Base-by-base conservation (phyloP, 2,888 invertebrate genomes). In the Thecophora atra region DNA sequence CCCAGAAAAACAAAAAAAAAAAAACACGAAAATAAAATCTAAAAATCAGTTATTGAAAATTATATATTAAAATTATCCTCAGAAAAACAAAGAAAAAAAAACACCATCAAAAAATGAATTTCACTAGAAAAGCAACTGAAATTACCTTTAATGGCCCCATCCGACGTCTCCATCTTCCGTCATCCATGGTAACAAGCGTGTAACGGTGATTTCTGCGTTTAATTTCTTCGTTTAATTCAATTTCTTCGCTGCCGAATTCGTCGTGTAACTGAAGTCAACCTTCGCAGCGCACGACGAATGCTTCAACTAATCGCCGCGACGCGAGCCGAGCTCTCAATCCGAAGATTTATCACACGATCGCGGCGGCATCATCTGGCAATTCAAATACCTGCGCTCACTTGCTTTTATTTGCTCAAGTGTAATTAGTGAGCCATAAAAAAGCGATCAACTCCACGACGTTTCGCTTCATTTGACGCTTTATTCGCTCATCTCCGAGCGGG, bases 321-420 rank as follows among this genome's bases (percentile, higher is more conserved):
- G 44, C 47, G 68, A 44, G 28, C 28, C 24, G 67, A 54, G 60
- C 60, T 69, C 26, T 69, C 69, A n/a, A 69, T 60, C 51, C 26
- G 67, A 69, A 60, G 69, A 69, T 69, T 69, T 69, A 69, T 69
- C 69, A 60, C 68, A 47, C 44, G 58, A 60, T 47, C 60, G 21
- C 54, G 56, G 21, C 54, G 56, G 52, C 54, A 67, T 67, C 67
- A 67, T 67, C 54, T 24, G 56, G 67, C 28, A 60, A 51, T 60
- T 60, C 51, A 69, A 60, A 60, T 69, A 60, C 37, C 37, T 42
- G 37, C 44, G 19, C 17, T 47, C 60, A 30, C 13, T 60, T 69
- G 47, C 47, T 51, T 44, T 28, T 69, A 51, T 69, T 69, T 69
- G 51, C 60, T 51, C 69, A 69, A 69, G 69, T 69, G 69, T 60